Base-by-base conservation (phyloP, 2,797 vertebrate genomes). In the Oreochromis mossambicus region DNA sequence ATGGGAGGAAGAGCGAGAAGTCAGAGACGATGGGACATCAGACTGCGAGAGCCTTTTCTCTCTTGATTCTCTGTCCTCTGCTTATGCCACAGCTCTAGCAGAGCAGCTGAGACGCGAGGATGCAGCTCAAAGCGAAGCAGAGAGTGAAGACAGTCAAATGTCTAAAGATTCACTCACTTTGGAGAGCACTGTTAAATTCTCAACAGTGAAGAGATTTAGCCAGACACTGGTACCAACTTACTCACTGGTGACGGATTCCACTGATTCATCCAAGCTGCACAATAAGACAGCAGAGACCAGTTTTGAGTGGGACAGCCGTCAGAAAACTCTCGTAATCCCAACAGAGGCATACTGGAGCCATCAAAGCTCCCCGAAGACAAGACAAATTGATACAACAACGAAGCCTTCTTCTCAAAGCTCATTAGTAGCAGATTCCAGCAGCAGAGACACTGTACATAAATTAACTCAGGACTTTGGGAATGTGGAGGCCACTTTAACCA, bases 21-120 rank as follows among this genome's bases (percentile, higher is more conserved):
- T 96, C 24, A 3, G 51, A 82, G 90, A 94, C 9, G 95, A 95
- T 78, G 88, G 77, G 36, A 89, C 91, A 8, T 99, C 98, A 61
- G 98, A 99, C 82, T 96, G 96, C 13, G 98, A 98, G 83, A 99
- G 98, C 85, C 94, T 95, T 61, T 98, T 97, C 92, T 99, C 98
- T 48, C 90, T 97, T 21, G 98, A 99, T 93, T 99, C 98, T 14
- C 97, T 99, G 61, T 99, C 98, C 9, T 97, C 95, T 12, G 94
- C 97, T 80, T 97, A 96, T 82, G 94, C 95, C 12, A 95, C 94
- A 82, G 93, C 94, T 61, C 93, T 97, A 7, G 92, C 89, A 6
- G 94, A 97, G 79, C 96, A 96, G 61, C 87, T 95, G 75, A 96
- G 93, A 77, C 92, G 84, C n/a, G 96, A 97, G 82, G 96, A 97